phyloP scores from a whole-genome alignment of 2,888 invertebrate genomes.

The Lepidocyrtinus sp. region DNA sequence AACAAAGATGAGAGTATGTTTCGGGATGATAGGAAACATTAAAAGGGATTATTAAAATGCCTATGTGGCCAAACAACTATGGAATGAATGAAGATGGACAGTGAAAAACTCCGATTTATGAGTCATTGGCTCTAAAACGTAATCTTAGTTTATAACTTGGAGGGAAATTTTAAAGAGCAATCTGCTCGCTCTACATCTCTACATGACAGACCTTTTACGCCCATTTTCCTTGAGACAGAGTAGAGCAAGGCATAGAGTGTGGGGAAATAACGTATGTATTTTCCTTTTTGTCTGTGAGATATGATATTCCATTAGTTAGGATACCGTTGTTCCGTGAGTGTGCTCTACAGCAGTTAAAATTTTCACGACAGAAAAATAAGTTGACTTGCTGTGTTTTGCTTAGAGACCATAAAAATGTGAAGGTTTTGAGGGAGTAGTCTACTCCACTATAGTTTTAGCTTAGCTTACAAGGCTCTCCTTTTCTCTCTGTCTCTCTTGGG shows the following conservation, averaged over 20 bases:
- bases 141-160: conserved; percentile 60
- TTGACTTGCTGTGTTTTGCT: background rate
- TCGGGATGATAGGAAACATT: background rate
- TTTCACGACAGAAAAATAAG: too few species aligned
- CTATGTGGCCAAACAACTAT: background rate
- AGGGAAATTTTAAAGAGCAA: conserved; percentile 29
- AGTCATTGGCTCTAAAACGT: conserved; percentile 56
- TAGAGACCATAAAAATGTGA: background rate
- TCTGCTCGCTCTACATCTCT: too few species aligned
- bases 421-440: background rate
- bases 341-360: too few species aligned
- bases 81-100: background rate
- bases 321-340: too few species aligned
- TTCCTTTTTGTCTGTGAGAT: too few species aligned
- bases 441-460: too few species aligned
- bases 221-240: too few species aligned
- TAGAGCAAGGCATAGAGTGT: too few species aligned
- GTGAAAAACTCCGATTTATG: conserved; percentile 57
- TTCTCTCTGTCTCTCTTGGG: background rate
- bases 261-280: too few species aligned
- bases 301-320: too few species aligned
- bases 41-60: background rate
- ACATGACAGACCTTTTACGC: too few species aligned
- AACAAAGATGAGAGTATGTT: background rate
- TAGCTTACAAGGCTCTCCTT: too few species aligned